Evolutionary conservation across 2,888 invertebrate genomes (phyloP), one percentile per base, ranked within the genome.

Genomic region (Patella depressa): DNA sequence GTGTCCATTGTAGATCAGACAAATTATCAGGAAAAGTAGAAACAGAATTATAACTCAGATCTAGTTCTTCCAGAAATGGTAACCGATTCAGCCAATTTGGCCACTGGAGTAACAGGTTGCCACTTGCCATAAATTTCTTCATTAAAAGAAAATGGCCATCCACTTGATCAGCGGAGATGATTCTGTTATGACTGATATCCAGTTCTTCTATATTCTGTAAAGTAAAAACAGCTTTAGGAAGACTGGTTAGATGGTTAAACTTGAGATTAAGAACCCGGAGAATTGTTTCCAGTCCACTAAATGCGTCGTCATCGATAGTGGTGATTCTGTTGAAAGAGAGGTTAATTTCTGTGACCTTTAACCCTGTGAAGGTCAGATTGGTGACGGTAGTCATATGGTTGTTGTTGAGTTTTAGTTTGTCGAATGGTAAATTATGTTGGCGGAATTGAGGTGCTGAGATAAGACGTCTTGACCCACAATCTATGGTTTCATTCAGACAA

Each of bases 41-140:
- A 65, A 65, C 24, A 24, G 65, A 24, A 65, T 65, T 65, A 19
- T 65, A 65, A 11, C 65, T 24, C 19, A 65, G 65, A 65, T 65
- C 65, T 24, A 65, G 65, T 65, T 65, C 65, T 24, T 65, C 65
- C 24, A 65, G 24, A 24, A 65, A 65, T 65, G 65, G 65, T 24
- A 65, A 24, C 24, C 24, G 19, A 24, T 65, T 24, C 19, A 65
- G 65, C 65, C 65, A 65, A 12, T 12, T 15, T 65, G 65, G 65
- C 65, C 65, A 65, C 19, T 11, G 2, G 11, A 24, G 11, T 11
- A 65, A 24, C 2, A 65, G 12, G 14, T 65, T 65, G 19, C 65
- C 65, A 65, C 65, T 65, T 65, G 65, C 65, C 11, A 65, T 11
- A 14, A 65, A 65, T 24, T 65, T 65, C 15, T 65, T 65, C 65